Percentiles rank a stretch among this genome's conserved stretches.
phyloP scores from a whole-genome alignment of 2,888 invertebrate genomes.

The Onthophagus sagittarius region DNA sequence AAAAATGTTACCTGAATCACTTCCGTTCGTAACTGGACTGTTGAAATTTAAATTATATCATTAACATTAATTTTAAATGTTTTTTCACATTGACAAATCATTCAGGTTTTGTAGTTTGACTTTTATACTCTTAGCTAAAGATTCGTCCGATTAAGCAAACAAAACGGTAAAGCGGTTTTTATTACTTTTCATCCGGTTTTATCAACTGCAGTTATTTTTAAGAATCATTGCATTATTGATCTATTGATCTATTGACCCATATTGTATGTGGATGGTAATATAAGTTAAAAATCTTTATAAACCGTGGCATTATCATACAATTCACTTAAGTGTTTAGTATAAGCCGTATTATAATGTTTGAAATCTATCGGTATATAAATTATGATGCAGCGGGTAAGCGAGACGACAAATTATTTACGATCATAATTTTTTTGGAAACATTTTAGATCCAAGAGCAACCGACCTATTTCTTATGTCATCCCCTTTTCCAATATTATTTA shows the following conservation, averaged over 20 bases:
- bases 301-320: no score
- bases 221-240: background rate
- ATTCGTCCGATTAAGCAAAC: no score
- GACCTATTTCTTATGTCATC: slow-evolving; percentile 71
- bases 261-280: background rate
- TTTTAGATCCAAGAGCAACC: slow-evolving; percentile 63
- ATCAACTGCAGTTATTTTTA: background rate
- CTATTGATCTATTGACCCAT: background rate
- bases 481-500: slow-evolving; percentile 65
- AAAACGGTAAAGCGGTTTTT: no score
- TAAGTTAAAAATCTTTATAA: background rate
- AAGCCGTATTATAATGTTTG: background rate
- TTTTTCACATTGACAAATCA: no score
- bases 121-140: no score
- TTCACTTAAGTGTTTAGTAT: background rate
- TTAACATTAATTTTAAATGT: no score
- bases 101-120: no score
- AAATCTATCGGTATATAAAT: background rate
- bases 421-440: background rate
- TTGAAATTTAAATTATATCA: no score
- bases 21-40: no score
- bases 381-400: background rate
- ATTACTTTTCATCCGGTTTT: no score
- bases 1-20: no score
- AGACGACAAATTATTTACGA: no score